Evolutionary conservation across 2,888 invertebrate genomes (phyloP).

Genomic region (Chrysopilus asiliformis): DNA sequence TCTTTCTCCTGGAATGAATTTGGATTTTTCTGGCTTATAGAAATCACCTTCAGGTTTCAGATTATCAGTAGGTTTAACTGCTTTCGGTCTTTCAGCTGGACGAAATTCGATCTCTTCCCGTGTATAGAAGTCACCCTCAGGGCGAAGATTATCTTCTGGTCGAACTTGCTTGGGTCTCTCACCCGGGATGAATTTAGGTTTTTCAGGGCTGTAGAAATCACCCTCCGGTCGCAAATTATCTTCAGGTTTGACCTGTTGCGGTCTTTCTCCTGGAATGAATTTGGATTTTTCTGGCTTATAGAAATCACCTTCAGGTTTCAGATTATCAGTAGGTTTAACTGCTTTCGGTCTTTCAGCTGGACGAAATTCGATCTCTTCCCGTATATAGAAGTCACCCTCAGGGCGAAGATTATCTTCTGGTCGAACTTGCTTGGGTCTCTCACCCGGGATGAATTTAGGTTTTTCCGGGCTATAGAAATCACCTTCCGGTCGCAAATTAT

Average conservation of each 20-base stretch:
- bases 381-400: slow-evolving; percentile 37
- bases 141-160: slow-evolving; percentile 41
- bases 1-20: slow-evolving; percentile 42
- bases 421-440: slow-evolving; percentile 39
- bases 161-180: slow-evolving; percentile 36
- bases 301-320: slow-evolving; percentile 33
- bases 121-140: slow-evolving; percentile 42
- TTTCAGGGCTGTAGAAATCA: slow-evolving; percentile 38
- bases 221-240: slow-evolving; percentile 44
- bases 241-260: slow-evolving; percentile 28
- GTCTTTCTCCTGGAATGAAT: slow-evolving; percentile 37
- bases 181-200: slow-evolving; percentile 35
- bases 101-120: slow-evolving; percentile 22
- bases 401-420: slow-evolving; percentile 34
- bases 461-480: slow-evolving; percentile 29
- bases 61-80: slow-evolving; percentile 39
- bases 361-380: slow-evolving; percentile 27
- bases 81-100: slow-evolving; percentile 38
- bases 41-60: slow-evolving; percentile 45
- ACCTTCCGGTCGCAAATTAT: slow-evolving; percentile 38
- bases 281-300: slow-evolving; percentile 31
- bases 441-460: slow-evolving; percentile 33
- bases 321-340: slow-evolving; percentile 35
- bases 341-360: slow-evolving; percentile 12
- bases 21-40: slow-evolving; percentile 35